A percentile compares a stretch with the other conserved stretches of the same genome.
Evolutionary conservation across 2,113 vertebrate genomes (phyloP).

Genomic region (Bagarius yarrelli): DNA sequence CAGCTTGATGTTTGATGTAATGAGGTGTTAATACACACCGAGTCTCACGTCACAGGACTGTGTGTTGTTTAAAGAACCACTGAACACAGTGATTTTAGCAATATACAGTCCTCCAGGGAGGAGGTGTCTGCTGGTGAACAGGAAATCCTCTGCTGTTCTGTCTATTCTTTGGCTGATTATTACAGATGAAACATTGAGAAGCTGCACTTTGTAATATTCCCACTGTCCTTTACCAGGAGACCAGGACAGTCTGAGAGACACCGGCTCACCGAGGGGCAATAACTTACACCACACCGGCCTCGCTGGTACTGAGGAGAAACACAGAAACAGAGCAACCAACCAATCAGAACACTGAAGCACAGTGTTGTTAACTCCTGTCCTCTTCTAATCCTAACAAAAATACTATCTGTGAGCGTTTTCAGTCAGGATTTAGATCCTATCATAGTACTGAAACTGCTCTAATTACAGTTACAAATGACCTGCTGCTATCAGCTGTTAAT

Average conservation of each 20-base stretch:
- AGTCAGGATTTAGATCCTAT: too few species aligned
- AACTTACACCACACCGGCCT: conserved; percentile 70
- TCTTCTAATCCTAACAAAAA: too few species aligned
- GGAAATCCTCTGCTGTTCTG: conserved; percentile 59
- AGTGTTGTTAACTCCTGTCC: neutral
- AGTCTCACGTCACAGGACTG: conserved; percentile 71
- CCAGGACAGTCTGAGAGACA: conserved; percentile 78
- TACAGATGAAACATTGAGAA: conserved; percentile 69
- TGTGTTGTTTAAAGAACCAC: conserved; percentile 72
- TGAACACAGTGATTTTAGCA: conserved; percentile 77
- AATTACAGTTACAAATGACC: too few species aligned
- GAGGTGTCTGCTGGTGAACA: conserved; percentile 63
- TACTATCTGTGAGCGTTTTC: too few species aligned
- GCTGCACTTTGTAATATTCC: conserved; percentile 79
- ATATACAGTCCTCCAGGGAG: conserved; percentile 80
- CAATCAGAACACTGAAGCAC: neutral
- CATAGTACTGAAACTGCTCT: too few species aligned
- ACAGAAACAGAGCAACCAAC: conserved; percentile 6
- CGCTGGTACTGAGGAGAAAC: conserved; percentile 74
- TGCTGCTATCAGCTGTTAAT: too few species aligned
- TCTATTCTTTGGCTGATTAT: conserved; percentile 72
- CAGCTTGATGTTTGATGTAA: neutral
- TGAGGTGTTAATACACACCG: conserved; percentile 62
- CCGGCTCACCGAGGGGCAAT: conserved; percentile 46
- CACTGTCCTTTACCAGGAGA: conserved; percentile 82